Percentiles rank a stretch among this genome's conserved stretches.
Evolutionary conservation across 1,140 invertebrate species (phyloP).

Genomic region (Drosophila kurseongensis): DNA sequence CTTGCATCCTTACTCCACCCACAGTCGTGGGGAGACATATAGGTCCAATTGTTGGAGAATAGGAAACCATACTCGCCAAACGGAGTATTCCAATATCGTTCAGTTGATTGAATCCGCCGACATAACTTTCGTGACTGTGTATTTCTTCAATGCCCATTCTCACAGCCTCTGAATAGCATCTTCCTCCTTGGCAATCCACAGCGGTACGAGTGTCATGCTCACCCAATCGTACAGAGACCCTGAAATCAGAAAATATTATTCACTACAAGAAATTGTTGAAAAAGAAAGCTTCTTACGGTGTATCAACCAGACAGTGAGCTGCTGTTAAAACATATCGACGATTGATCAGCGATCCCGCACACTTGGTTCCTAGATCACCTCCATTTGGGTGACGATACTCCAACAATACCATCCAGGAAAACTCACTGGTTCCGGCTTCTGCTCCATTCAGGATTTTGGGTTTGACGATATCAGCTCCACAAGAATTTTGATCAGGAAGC

Average conservation of each 20-base stretch:
- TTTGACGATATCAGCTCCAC: not conserved
- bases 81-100: conserved; percentile 86
- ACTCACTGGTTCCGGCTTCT: not conserved
- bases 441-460: not conserved
- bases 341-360: not conserved
- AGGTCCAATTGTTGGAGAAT: conserved; percentile 85
- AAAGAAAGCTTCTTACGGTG: not conserved
- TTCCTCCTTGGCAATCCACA: conserved; percentile 83
- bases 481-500: not conserved
- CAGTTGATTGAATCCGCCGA: conserved; percentile 36
- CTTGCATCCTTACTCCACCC: conserved; percentile 15
- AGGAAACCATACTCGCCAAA: conserved; percentile 80
- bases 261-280: not conserved
- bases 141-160: conserved; percentile 67
- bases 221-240: conserved; percentile 85
- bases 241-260: conserved; percentile 13
- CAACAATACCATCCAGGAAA: not conserved
- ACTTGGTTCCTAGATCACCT: not conserved
- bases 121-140: conserved; percentile 84
- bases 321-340: not conserved
- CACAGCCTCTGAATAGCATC: conserved; percentile 51
- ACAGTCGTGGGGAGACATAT: conserved; percentile 86
- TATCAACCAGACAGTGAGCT: not conserved
- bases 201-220: conserved; percentile 85
- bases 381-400: not conserved